phyloP scores from a whole-genome alignment of 23 tunicate species.

The Clavelina lepadiformis region DNA sequence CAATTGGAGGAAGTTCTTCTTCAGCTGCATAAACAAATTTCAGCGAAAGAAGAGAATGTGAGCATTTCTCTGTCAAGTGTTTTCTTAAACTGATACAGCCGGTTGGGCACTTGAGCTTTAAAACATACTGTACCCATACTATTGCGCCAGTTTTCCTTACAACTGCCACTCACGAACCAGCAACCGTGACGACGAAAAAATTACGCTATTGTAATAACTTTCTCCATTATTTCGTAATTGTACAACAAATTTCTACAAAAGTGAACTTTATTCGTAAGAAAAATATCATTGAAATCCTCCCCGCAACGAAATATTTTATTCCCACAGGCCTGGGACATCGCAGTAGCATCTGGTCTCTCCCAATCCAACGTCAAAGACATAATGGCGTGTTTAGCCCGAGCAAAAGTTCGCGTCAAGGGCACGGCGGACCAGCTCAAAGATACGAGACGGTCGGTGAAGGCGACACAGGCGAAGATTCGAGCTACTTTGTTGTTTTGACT shows the following conservation, averaged over 20 bases:
- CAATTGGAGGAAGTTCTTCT: slow-evolving; percentile 9
- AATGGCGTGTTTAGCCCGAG: slow-evolving; percentile 33
- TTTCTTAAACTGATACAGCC: too few relatives aligned
- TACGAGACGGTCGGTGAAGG: slow-evolving; percentile 18
- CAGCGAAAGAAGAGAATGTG: slow-evolving; percentile 39
- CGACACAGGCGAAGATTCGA: slow-evolving; percentile 23
- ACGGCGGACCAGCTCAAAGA: slow-evolving; percentile 47
- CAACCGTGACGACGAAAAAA: too few relatives aligned
- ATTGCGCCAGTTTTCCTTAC: too few relatives aligned
- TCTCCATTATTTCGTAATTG: too few relatives aligned
- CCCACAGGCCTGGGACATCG: slow-evolving; percentile 60
- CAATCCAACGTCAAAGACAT: slow-evolving; percentile 27
- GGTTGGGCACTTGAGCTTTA: too few relatives aligned
- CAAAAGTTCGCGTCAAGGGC: slow-evolving; percentile 42
- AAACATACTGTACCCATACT: too few relatives aligned
- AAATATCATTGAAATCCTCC: too few relatives aligned
- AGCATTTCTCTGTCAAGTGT: too few relatives aligned
- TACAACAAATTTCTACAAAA: too few relatives aligned
- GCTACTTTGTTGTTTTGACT: slow-evolving; percentile 39
- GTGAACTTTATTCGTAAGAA: too few relatives aligned
- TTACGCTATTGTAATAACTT: too few relatives aligned
- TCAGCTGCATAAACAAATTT: slow-evolving; percentile 11
- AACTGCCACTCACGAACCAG: too few relatives aligned
- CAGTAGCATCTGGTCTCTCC: slow-evolving; percentile 54
- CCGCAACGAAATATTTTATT: not conserved